Base-by-base conservation (phyloP, 2,888 invertebrate species). In the Neuroscelio doddi region DNA sequence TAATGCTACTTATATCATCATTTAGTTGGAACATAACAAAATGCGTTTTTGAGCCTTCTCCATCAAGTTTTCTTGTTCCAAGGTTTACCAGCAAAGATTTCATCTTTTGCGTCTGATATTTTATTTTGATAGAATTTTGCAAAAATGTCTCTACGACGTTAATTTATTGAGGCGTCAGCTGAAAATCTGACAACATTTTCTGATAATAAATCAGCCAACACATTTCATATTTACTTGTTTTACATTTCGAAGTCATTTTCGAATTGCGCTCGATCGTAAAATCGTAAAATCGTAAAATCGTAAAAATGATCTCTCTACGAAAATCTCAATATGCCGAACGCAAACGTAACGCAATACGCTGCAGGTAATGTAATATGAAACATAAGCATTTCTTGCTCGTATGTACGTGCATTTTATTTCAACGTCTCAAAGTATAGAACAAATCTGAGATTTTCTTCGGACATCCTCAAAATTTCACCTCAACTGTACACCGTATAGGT, bases 281-380 rank as follows among this genome's bases (percentile, higher is more conserved):
- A 36, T 36, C 36, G 8, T 7, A 26, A 26, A 26, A 7, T 26
- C 26, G 26, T 8, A 26, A 7, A 26, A 26, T 26, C 8, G 4
- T 8, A 26, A 8, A 26, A 4, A 26, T 15, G 8, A n/a, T 14
- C 12, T 3, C 10, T 14, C 12, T 36, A 15, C 8, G 36, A 26
- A 41, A 41, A 41, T 7, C 10, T 8, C 10, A n/a, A n/a, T n/a
- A n/a, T n/a, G 5, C 21, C n/a, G 7, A 41, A 41, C 26, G 41
- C 14, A 15, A 44, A 44, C 8, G 15, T 27, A 44, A 44, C 21
- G 44, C 29, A 9, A 29, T 14, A 15, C 15, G 12, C 15, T 8
- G 8, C 44, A 15, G 9, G 7, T 27, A 44, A 44, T 41, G 41
- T 14, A 44, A 44, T 44, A 44, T 44, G 26, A 44, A 29, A 12